Evolutionary conservation across 2,113 vertebrate species (phyloP), one percentile per base, ranked within the genome.

Genomic region (Melanocharis versteri): DNA sequence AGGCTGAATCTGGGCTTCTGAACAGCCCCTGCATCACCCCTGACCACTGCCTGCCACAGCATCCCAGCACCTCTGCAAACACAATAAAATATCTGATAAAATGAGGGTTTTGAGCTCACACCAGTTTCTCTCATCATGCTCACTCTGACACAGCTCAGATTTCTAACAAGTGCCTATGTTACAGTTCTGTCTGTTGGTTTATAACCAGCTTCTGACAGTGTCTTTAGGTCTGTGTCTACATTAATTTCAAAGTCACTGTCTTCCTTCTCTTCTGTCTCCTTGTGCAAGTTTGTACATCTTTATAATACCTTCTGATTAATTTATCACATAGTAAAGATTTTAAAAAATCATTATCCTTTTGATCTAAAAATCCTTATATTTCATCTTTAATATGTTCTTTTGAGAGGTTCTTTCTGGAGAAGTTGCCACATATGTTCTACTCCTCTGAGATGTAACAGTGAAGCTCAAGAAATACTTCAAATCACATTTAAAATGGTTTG

Each of bases 301-400:
- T 96, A 97, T 98, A 97, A 98, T 97, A 95, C 92, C 95, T 97
- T 96, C 92, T 96, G 97, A 98, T 98, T 98, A 98, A 98, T 98
- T 98, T 98, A 98, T 98, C 97, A 98, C 95, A 97, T 95, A 96
- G 97, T 97, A 97, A 98, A 98, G 97, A 97, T 97, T 98, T 98
- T 4, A 97, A 98, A 98, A 98, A 98, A 98, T 97, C 97, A 97
- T 98, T 98, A 97, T 96, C 76, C 96, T 98, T 98, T 98, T 98
- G 97, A 98, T 98, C 97, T 98, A 98, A 98, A 98, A 98, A 97
- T 98, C 98, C 97, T 98, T 98, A 92, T 98, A 98, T 97, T 98
- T 98, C 96, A 98, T 98, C 97, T 98, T 98, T 98, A 98, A 98
- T 98, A 98, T n/a, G 92, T 97, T 98, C 97, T 97, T 97, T 97